A percentile compares a stretch with the other conserved stretches of the same genome.
Conservation (phyloP, 2,888 invertebrate genomes). For the Ectobius pallidus region DNA sequence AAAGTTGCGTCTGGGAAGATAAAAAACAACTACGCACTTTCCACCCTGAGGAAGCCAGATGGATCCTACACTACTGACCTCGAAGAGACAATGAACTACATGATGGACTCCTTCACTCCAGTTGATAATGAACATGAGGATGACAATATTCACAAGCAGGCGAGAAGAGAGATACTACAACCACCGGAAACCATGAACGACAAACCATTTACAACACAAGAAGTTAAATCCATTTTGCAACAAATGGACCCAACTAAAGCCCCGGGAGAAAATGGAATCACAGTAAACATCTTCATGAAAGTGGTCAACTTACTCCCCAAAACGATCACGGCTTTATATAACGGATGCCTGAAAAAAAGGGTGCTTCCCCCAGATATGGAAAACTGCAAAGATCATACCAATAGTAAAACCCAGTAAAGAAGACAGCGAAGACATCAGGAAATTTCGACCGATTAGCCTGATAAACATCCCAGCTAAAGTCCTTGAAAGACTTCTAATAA, state of each 20-base stretch:
- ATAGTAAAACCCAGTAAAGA: not conserved
- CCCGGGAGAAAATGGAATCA: not conserved
- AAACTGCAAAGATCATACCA: not conserved
- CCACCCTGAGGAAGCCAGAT: not conserved
- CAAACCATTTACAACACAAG: not conserved
- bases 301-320: not conserved
- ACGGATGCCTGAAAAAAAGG: not conserved
- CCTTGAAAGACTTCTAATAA: not conserved
- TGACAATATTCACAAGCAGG: not conserved
- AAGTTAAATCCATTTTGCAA: not conserved
- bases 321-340: not conserved
- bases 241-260: not conserved
- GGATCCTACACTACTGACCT: not conserved
- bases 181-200: not conserved
- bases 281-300: not conserved
- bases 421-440: not conserved
- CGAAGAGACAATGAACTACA: not conserved
- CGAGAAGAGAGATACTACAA: not conserved
- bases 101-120: not conserved
- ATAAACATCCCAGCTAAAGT: not conserved
- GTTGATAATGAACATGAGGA: not conserved
- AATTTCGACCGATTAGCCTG: not conserved
- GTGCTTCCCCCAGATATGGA: not conserved
- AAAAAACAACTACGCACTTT: not conserved
- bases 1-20: slow-evolving; percentile 1